Evolutionary conservation across 2,888 invertebrate genomes (phyloP).

Genomic region (Cryptophagus acutangulus): DNA sequence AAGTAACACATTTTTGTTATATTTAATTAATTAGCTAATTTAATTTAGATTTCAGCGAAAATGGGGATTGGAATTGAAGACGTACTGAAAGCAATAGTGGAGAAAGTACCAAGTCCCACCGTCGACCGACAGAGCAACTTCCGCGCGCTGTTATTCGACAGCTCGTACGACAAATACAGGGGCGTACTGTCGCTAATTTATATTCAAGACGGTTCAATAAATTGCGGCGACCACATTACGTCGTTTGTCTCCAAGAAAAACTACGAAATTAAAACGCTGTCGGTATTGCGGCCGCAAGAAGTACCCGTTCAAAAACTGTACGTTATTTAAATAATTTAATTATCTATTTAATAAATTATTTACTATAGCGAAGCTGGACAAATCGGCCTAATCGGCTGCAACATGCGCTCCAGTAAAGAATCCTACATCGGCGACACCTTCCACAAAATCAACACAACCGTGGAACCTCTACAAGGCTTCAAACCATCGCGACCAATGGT

Average conservation of each 20-base stretch:
- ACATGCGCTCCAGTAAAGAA: constrained; percentile 70
- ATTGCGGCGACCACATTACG: constrained; percentile 70
- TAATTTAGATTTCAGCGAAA: constrained; percentile 77
- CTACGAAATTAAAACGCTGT: constrained; percentile 74
- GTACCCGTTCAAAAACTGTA: constrained; percentile 60
- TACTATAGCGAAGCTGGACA: constrained; percentile 76
- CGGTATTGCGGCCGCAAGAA: constrained; percentile 75
- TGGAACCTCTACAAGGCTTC: constrained; percentile 62
- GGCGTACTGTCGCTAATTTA: constrained; percentile 75
- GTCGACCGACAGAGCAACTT: constrained; percentile 59
- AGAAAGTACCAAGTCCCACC: constrained; percentile 70
- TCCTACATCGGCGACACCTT: constrained; percentile 75
- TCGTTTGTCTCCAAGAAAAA: constrained; percentile 66
- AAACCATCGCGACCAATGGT: constrained; percentile 72
- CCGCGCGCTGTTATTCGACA: constrained; percentile 84
- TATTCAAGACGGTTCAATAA: constrained; percentile 70
- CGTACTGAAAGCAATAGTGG: constrained; percentile 72
- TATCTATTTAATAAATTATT: neutral
- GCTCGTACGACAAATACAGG: constrained; percentile 86
- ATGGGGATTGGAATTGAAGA: constrained; percentile 76
- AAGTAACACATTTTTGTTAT: constrained; percentile 4
- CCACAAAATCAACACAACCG: constrained; percentile 51
- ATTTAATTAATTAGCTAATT: constrained; percentile 5
- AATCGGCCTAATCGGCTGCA: constrained; percentile 83
- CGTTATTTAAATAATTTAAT: constrained; percentile 35